A percentile compares a stretch with the other conserved stretches of the same genome.
Evolutionary conservation across 1,140 invertebrate genomes (phyloP).

Genomic region (Lepidurus packardi): DNA sequence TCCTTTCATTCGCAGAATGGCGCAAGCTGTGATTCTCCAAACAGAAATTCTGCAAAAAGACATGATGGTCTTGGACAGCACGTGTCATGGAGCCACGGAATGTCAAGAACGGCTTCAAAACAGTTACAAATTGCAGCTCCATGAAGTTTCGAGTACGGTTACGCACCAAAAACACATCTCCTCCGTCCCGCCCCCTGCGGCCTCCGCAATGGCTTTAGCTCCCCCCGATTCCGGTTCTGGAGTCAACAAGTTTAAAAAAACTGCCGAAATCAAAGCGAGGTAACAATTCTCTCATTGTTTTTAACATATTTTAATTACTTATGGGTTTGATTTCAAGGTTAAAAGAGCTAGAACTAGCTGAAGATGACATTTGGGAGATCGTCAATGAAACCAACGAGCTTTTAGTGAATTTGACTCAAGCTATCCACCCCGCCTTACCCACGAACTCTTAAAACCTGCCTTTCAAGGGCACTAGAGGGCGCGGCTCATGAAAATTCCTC

Average conservation of each 20-base stretch:
- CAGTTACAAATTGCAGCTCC: background rate
- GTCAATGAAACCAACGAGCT: conserved; percentile 9
- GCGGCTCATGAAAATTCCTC: background rate
- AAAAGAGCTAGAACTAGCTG: conserved; percentile 2
- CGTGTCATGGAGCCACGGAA: background rate
- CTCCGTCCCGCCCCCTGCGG: background rate
- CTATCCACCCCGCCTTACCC: background rate
- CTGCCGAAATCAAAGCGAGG: background rate
- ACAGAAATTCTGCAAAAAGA: conserved; percentile 68
- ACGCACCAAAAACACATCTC: background rate
- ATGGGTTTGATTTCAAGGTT: background rate
- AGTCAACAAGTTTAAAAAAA: background rate
- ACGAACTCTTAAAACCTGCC: background rate
- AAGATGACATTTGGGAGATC: conserved; percentile 14
- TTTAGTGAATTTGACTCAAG: background rate
- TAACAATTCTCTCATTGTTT: background rate
- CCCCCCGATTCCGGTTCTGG: background rate
- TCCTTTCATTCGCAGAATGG: conserved; percentile 47
- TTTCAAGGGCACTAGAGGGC: background rate
- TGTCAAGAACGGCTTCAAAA: background rate
- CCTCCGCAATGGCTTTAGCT: background rate
- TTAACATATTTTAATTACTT: too few species aligned
- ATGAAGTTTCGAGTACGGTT: background rate
- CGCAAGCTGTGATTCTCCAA: conserved; percentile 68
- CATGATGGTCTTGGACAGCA: conserved; percentile 41